Conservation (phyloP, 2,797 vertebrate species). For the Cyprinella venusta region DNA sequence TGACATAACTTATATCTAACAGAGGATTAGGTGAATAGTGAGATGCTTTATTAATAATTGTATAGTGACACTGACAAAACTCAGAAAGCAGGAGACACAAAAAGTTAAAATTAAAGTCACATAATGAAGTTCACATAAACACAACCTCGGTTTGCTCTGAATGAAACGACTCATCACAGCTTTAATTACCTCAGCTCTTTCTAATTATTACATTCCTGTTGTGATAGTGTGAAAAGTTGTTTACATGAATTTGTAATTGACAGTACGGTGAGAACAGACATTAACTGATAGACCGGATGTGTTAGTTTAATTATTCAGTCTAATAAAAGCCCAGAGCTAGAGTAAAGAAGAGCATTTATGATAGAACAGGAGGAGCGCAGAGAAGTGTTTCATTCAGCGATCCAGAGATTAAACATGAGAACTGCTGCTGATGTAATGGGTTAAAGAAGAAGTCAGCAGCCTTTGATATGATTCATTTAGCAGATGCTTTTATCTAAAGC, state of each 20-base stretch:
- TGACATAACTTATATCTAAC: neutral
- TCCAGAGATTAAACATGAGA: neutral
- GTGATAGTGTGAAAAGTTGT: constrained; percentile 32
- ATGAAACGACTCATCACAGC: neutral
- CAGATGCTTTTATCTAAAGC: neutral
- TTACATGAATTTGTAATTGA: constrained; percentile 48
- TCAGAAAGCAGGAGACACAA: no score
- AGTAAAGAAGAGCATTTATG: neutral
- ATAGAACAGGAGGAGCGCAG: neutral
- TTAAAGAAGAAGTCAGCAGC: no score
- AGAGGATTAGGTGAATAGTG: neutral
- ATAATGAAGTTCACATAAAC: no score
- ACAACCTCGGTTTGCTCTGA: neutral
- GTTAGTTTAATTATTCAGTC: constrained; percentile 54
- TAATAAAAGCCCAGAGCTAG: constrained; percentile 35
- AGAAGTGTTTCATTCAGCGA: no score
- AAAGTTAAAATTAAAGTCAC: no score
- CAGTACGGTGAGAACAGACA: no score
- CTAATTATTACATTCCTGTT: constrained; percentile 51
- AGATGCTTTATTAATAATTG: no score
- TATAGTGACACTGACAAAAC: no score
- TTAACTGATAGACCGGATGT: constrained; percentile 33
- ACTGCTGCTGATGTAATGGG: neutral
- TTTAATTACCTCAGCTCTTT: constrained; percentile 44
- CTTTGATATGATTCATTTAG: neutral